Evolutionary conservation across 2,888 invertebrate genomes (phyloP).

Genomic region (Druceiella hillmani): DNA sequence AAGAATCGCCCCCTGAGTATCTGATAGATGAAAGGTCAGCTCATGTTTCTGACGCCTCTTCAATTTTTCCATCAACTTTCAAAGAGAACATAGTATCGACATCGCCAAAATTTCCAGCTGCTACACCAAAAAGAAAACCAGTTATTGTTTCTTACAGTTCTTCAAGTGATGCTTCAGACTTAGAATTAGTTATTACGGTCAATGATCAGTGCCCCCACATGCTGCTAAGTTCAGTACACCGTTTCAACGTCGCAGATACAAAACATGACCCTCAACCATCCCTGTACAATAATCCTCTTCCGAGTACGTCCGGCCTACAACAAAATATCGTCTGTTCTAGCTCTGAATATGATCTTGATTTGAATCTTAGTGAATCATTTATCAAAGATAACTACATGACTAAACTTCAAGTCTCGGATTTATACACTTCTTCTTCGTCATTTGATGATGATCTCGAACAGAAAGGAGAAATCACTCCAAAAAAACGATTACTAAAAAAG

Average conservation of each 20-base stretch:
- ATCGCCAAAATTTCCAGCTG: no score
- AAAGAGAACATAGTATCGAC: no score
- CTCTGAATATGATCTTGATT: slow-evolving; percentile 23
- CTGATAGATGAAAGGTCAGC: no score
- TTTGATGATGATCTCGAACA: slow-evolving; percentile 19
- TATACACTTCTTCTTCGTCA: slow-evolving; percentile 23
- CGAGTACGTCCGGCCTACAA: slow-evolving; percentile 22
- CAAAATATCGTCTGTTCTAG: slow-evolving; percentile 20
- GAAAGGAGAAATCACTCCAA: slow-evolving; percentile 21
- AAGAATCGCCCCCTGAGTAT: no score
- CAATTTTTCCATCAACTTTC: no score
- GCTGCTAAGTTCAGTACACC: slow-evolving; percentile 21
- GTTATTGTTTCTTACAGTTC: no score
- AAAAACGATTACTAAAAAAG: slow-evolving; percentile 18
- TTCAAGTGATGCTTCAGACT: no score
- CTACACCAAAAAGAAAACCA: no score
- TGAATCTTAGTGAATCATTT: slow-evolving; percentile 24
- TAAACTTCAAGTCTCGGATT: slow-evolving; percentile 22
- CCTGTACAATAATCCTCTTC: slow-evolving; percentile 23
- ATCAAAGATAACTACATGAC: slow-evolving; percentile 19
- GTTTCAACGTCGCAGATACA: slow-evolving; percentile 19
- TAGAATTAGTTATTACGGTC: no score
- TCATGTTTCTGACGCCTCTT: no score
- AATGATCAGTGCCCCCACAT: no score
- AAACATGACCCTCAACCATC: slow-evolving; percentile 23